A percentile compares a stretch with the other conserved stretches of the same genome.
phyloP scores from a whole-genome alignment of 2,797 vertebrate genomes.

The Alcedo quadribrachys region DNA sequence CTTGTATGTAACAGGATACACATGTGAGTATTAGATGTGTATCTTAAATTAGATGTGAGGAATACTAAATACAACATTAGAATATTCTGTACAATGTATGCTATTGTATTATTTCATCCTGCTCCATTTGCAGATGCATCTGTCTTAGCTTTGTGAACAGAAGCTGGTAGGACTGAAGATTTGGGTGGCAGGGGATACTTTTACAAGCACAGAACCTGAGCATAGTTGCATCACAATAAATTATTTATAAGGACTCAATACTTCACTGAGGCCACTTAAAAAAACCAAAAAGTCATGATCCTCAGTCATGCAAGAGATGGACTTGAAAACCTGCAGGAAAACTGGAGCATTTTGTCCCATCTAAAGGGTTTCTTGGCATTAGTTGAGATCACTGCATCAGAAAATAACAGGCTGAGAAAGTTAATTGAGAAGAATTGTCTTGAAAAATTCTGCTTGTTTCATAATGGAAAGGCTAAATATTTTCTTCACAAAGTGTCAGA shows the following conservation, averaged over 20 bases:
- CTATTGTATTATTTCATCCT: not conserved
- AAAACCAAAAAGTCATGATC: not conserved
- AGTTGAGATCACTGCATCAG: not conserved
- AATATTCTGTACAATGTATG: not conserved
- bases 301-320: not conserved
- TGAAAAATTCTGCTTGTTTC: not conserved
- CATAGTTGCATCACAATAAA: not conserved
- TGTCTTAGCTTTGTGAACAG: not conserved
- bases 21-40: too few species aligned
- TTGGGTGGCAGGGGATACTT: not conserved
- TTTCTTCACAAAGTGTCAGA: not conserved
- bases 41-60: not conserved
- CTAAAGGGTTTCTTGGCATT: not conserved
- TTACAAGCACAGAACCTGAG: not conserved
- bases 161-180: not conserved
- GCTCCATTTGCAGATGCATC: not conserved
- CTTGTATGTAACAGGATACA: not conserved
- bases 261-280: not conserved
- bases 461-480: not conserved
- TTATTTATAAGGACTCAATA: not conserved
- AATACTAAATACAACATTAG: not conserved
- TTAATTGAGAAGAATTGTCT: not conserved
- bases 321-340: not conserved
- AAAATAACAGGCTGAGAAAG: not conserved
- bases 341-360: not conserved